Evolutionary conservation across 92 coral and sea anemone genomes (phyloP).

Genomic region (Actinernus sp.): DNA sequence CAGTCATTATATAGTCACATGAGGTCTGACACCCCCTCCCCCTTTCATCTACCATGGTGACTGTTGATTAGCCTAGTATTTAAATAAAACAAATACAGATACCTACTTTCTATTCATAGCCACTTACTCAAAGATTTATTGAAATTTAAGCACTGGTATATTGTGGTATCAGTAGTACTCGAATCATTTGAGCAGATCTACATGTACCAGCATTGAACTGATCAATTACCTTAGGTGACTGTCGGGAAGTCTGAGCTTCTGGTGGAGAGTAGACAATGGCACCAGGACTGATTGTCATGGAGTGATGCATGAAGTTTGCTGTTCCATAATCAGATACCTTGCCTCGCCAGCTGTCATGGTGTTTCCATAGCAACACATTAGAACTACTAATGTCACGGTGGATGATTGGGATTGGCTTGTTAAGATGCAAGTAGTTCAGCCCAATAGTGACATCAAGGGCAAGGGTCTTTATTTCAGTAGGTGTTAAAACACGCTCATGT

Average conservation of each 20-base stretch:
- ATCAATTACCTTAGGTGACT: conserved; percentile 75
- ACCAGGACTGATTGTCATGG: conserved; percentile 85
- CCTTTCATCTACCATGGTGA: too few species aligned
- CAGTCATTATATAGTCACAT: too few species aligned
- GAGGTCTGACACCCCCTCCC: too few species aligned
- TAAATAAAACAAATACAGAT: too few species aligned
- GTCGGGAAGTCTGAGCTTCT: conserved; percentile 77
- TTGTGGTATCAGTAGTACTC: too few species aligned
- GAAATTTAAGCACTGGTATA: too few species aligned
- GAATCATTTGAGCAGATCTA: too few species aligned
- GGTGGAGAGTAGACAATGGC: conserved; percentile 83
- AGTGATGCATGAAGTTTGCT: conserved; percentile 80
- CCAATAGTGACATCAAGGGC: conserved; percentile 75
- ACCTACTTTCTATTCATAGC: too few species aligned
- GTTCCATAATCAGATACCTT: conserved; percentile 94
- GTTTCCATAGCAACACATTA: conserved; percentile 87
- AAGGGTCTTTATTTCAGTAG: conserved; percentile 39
- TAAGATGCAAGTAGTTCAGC: conserved; percentile 80
- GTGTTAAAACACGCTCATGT: conserved; percentile 51
- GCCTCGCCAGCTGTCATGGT: conserved; percentile 71
- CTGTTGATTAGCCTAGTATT: too few species aligned
- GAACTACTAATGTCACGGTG: conserved; percentile 94
- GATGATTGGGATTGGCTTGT: conserved; percentile 74
- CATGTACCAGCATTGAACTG: too few species aligned
- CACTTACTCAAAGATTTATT: too few species aligned